Evolutionary conservation across 2,113 vertebrate genomes (phyloP).

Genomic region (Pimephales promelas): DNA sequence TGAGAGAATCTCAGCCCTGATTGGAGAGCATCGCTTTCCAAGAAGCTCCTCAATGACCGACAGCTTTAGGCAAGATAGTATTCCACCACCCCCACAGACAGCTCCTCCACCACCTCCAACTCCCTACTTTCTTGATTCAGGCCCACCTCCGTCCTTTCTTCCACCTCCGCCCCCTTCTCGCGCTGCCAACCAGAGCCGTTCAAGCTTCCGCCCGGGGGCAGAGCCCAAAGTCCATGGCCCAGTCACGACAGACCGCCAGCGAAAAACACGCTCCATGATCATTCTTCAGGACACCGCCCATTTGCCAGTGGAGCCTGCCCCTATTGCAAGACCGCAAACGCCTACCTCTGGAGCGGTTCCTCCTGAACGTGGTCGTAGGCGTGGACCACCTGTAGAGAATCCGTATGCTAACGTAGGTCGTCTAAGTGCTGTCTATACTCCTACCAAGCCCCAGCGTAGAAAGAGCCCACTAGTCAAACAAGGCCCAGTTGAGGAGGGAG

Average conservation of each 20-base stretch:
- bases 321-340: conserved; percentile 72
- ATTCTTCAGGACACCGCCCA: conserved; percentile 90
- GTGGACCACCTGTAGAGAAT: conserved; percentile 87
- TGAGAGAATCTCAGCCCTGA: conserved; percentile 86
- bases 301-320: conserved; percentile 74
- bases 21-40: conserved; percentile 92
- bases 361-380: conserved; percentile 84
- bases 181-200: conserved; percentile 86
- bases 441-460: conserved; percentile 92
- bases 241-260: conserved; percentile 85
- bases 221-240: conserved; percentile 88
- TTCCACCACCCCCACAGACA: conserved; percentile 91
- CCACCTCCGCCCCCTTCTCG: conserved; percentile 89
- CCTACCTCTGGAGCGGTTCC: conserved; percentile 73
- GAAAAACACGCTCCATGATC: conserved; percentile 95
- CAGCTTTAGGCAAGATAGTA: conserved; percentile 83
- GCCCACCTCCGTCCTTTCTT: conserved; percentile 89
- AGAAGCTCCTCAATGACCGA: conserved; percentile 96
- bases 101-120: conserved; percentile 90
- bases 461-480: conserved; percentile 98
- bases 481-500: conserved; percentile 86
- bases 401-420: conserved; percentile 97
- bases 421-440: conserved; percentile 85
- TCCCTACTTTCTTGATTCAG: conserved; percentile 87
- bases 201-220: conserved; percentile 92